Evolutionary conservation across 2,888 invertebrate genomes (phyloP), one percentile per base, ranked within the genome.

Genomic region (Siphonodentalium dalli): DNA sequence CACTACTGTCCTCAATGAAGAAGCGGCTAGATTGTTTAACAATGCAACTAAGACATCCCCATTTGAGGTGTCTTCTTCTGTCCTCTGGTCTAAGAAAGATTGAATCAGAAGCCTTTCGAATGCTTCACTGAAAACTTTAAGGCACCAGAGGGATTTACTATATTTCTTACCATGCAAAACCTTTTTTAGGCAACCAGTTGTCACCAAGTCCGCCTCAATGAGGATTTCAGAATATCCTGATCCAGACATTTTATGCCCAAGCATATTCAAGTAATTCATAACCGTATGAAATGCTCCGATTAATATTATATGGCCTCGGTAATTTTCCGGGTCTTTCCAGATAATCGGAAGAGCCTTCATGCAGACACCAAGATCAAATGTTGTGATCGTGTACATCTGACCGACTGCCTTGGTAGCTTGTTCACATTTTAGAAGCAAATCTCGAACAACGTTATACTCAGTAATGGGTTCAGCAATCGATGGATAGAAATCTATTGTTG

Each of bases 221-320:
- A 48, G 40, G 11, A 48, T 40, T 13, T 48, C 48, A 9, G 40
- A 44, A 29, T 48, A 48, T 21, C 48, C 48, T 38, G 48, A 48
- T n/a, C 39, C 40, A 8, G 29, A 9, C 15, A 21, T 39, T 15
- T 48, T 39, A 20, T 33, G 26, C 9, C 28, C 29, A 8, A 48
- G 11, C 48, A 48, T 48, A 5, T 29, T 28, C 9, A 48, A 24
- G 31, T 40, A 48, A 21, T 48, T 48, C 48, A 48, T 48, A 8
- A 33, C 29, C 4, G 48, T 48, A 23, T 48, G 40, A 29, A 48
- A 40, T 18, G 39, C 13, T 8, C 48, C 48, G 13, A 35, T 44
- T 3, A 35, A 24, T 11, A 48, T 21, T 4, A 40, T 18, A 38
- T 48, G 40, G 9, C 40, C n/a, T 13, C 28, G 35, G 38, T 20